Conservation (phyloP, 2,113 vertebrate species). For the Onychostruthus taczanowskii region DNA sequence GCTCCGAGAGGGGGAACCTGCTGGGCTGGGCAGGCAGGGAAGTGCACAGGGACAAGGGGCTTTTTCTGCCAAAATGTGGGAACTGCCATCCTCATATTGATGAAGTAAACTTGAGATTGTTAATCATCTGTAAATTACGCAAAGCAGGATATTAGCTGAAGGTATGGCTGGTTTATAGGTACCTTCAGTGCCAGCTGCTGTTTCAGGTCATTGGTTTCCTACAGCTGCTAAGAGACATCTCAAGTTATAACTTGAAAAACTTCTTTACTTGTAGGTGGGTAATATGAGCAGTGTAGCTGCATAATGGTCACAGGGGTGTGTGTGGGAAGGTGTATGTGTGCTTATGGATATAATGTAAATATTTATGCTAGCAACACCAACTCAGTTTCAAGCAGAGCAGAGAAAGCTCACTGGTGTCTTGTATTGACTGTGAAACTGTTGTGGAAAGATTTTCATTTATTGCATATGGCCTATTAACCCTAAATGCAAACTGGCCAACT, state of each 20-base stretch:
- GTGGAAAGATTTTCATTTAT: background rate
- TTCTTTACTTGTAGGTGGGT: background rate
- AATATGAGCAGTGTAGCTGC: background rate
- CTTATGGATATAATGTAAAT: constrained; percentile 6
- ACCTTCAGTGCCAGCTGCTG: background rate
- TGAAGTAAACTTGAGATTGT: background rate
- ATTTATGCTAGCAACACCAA: background rate
- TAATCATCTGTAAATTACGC: background rate
- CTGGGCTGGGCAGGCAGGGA: background rate
- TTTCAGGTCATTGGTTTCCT: background rate
- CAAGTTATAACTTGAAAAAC: background rate
- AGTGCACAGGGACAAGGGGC: background rate
- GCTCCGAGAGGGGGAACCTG: background rate
- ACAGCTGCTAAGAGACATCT: background rate
- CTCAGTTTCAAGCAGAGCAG: background rate
- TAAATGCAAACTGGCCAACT: background rate
- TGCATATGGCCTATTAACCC: background rate
- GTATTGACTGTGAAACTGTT: background rate
- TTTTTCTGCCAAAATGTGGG: background rate
- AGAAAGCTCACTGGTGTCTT: background rate
- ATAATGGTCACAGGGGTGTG: background rate
- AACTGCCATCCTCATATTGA: background rate
- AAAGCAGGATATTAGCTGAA: background rate
- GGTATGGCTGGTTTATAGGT: background rate
- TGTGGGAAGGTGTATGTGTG: background rate